Evolutionary conservation across 2,113 vertebrate species (phyloP).

Genomic region (Syngnathus floridae): DNA sequence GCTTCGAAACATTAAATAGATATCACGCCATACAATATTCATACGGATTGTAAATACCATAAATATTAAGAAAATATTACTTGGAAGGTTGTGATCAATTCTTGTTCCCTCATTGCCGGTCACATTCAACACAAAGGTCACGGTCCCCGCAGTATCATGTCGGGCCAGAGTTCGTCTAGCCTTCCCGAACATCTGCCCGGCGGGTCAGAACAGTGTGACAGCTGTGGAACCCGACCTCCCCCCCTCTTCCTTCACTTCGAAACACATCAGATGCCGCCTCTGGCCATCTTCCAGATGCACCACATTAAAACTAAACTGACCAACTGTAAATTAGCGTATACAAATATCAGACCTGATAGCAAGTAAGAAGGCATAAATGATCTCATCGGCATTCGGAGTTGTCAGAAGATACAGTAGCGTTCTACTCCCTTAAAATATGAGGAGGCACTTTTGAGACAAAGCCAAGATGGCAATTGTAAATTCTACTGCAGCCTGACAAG

Average conservation of each 20-base stretch:
- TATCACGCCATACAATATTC: neutral
- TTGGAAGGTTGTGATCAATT: neutral
- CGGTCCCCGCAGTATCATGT: slow-evolving; percentile 38
- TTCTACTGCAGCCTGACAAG: neutral
- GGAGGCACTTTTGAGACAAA: neutral
- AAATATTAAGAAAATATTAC: neutral
- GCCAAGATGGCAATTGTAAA: slow-evolving; percentile 1
- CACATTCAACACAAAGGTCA: slow-evolving; percentile 33
- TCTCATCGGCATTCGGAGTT: neutral
- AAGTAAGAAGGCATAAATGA: neutral
- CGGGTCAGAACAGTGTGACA: slow-evolving; percentile 45
- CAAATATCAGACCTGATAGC: neutral
- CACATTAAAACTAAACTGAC: slow-evolving; percentile 31
- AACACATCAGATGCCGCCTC: slow-evolving; percentile 20
- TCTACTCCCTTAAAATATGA: neutral
- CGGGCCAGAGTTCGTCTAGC: slow-evolving; percentile 24
- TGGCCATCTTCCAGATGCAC: slow-evolving; percentile 21
- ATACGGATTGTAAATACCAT: neutral
- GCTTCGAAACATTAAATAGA: neutral
- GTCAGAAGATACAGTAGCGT: neutral
- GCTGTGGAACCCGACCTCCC: slow-evolving; percentile 24
- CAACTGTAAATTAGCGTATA: slow-evolving; percentile 13
- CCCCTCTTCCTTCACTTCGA: slow-evolving; percentile 1
- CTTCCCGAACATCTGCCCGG: slow-evolving; percentile 4
- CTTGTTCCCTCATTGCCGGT: slow-evolving; percentile 33